A percentile compares a stretch with the other conserved stretches of the same genome.
Conservation (phyloP, 2,113 vertebrate genomes). For the Procavia capensis region DNA sequence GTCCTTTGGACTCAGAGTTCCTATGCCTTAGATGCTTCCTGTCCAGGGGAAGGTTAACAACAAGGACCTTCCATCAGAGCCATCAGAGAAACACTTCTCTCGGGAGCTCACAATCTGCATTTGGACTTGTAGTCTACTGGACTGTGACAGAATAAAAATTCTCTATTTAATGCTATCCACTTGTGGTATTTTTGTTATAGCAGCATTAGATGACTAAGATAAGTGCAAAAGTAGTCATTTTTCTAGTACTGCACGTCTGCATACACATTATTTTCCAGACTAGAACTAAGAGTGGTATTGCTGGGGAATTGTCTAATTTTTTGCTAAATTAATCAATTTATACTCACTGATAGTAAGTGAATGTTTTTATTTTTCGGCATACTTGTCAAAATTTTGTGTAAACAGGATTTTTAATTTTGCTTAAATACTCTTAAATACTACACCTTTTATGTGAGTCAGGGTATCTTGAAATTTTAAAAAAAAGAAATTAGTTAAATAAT, state of each 20-base stretch:
- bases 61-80: no score
- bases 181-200: no score
- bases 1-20: no score
- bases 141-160: no score
- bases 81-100: no score
- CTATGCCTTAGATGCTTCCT: no score
- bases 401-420: not conserved
- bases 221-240: not conserved
- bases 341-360: not conserved
- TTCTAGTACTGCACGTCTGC: not conserved
- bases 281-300: not conserved
- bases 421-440: not conserved
- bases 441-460: not conserved
- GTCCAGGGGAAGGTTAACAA: no score
- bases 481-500: not conserved
- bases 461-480: not conserved
- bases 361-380: not conserved
- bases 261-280: not conserved
- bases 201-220: no score
- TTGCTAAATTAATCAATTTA: not conserved
- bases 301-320: not conserved
- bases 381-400: not conserved
- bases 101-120: no score
- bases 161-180: no score
- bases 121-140: no score